phyloP scores from a whole-genome alignment of 2,113 vertebrate genomes.

The Oncorhynchus kisutch region DNA sequence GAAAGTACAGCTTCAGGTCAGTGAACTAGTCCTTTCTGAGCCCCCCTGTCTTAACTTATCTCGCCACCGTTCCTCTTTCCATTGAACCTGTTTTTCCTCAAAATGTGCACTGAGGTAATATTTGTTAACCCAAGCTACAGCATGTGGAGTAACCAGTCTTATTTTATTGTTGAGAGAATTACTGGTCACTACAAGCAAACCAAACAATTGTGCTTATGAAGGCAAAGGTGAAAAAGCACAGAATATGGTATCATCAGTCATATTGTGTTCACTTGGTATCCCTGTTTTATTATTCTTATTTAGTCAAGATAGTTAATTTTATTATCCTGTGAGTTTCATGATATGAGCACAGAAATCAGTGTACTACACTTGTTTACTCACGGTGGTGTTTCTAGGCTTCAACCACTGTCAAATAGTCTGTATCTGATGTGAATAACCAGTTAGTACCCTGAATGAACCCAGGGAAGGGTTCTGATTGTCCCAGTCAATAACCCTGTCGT shows the following conservation, averaged over 20 bases:
- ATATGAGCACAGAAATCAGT: background rate
- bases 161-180: too few species aligned
- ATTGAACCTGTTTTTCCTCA: background rate
- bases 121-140: too few species aligned
- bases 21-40: slow-evolving; percentile 67
- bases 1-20: slow-evolving; percentile 97
- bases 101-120: too few species aligned
- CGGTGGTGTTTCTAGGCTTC: too few species aligned
- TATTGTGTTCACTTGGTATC: too few species aligned
- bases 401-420: background rate
- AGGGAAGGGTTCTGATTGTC: background rate
- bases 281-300: too few species aligned
- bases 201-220: too few species aligned
- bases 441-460: background rate
- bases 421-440: background rate
- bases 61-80: too few species aligned
- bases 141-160: too few species aligned
- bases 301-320: too few species aligned
- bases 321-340: background rate
- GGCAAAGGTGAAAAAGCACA: too few species aligned
- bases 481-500: background rate
- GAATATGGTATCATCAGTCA: background rate
- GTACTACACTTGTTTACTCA: background rate
- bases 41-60: slow-evolving; percentile 25
- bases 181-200: too few species aligned